A percentile compares a stretch with the other conserved stretches of the same genome.
phyloP scores from a whole-genome alignment of 2,888 invertebrate species.

The Drosophila subsilvestris region DNA sequence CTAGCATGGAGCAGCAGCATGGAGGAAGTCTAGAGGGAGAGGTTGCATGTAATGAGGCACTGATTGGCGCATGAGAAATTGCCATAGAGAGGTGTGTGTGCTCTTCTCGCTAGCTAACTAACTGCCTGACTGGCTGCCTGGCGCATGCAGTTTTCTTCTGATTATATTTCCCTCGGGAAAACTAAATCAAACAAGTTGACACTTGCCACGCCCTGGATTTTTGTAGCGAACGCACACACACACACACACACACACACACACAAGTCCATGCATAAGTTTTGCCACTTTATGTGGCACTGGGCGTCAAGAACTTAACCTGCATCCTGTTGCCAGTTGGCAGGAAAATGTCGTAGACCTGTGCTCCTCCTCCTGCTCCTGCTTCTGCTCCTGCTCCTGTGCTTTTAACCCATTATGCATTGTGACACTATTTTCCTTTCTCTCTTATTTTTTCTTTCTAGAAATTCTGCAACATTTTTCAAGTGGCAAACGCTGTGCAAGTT shows the following conservation, averaged over 20 bases:
- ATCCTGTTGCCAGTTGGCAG: conserved; percentile 67
- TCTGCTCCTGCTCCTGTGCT: conserved; percentile 12
- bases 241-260: neutral
- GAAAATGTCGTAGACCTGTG: conserved; percentile 47
- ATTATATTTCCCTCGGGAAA: conserved; percentile 58
- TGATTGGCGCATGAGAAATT: conserved; percentile 77
- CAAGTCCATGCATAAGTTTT: conserved; percentile 64
- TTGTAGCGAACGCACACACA: neutral
- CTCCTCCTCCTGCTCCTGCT: too few species aligned
- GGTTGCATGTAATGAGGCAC: conserved; percentile 78
- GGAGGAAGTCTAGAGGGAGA: conserved; percentile 10
- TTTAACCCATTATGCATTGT: conserved; percentile 74
- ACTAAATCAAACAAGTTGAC: conserved; percentile 79
- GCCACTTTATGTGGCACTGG: conserved; percentile 70
- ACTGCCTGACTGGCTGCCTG: neutral
- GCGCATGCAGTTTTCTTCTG: conserved; percentile 44
- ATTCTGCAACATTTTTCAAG: conserved; percentile 67
- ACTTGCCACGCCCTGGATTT: conserved; percentile 52
- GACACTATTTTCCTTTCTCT: conserved; percentile 56
- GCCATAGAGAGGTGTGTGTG: conserved; percentile 40
- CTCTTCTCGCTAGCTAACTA: neutral
- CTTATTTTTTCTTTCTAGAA: conserved; percentile 18
- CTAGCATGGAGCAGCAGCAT: neutral
- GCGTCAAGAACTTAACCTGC: conserved; percentile 77
- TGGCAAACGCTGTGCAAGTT: conserved; percentile 62